phyloP scores from a whole-genome alignment of 2,888 invertebrate genomes.

The Liodrosophila aerea region DNA sequence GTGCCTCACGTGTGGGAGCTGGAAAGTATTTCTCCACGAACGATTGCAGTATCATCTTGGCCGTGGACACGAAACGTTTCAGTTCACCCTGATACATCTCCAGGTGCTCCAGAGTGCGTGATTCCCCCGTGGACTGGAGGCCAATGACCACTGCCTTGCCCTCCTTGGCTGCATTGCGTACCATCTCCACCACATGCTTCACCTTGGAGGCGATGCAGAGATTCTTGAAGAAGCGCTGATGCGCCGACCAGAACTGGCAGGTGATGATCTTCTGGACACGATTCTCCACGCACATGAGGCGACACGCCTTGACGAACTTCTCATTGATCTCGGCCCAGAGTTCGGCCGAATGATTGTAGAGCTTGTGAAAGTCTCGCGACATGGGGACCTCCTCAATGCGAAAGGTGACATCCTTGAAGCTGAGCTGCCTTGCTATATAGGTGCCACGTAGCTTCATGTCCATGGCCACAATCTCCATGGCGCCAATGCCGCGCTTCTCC shows the following conservation, averaged over 20 bases:
- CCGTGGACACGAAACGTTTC: slow-evolving; percentile 97
- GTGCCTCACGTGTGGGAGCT: slow-evolving; percentile 93
- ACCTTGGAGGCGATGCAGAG: slow-evolving; percentile 99
- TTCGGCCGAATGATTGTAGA: slow-evolving; percentile 96
- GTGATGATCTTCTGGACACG: slow-evolving; percentile 98
- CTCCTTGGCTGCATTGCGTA: slow-evolving; percentile 92
- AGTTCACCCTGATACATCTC: slow-evolving; percentile 98
- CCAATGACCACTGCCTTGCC: slow-evolving; percentile 99
- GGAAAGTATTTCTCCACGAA: slow-evolving; percentile 99
- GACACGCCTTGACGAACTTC: slow-evolving; percentile 96
- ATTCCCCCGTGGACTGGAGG: slow-evolving; percentile 99
- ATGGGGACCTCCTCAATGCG: slow-evolving; percentile 98
- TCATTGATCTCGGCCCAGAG: slow-evolving; percentile 98
- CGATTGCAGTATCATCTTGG: slow-evolving; percentile 94
- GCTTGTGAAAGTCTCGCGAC: slow-evolving; percentile 90
- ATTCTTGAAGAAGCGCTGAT: slow-evolving; percentile 99
- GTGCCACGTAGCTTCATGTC: slow-evolving; percentile 99
- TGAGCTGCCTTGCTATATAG: slow-evolving; percentile 99
- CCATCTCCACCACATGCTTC: slow-evolving; percentile 89
- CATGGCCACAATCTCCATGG: slow-evolving; percentile 99
- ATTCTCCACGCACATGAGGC: slow-evolving; percentile 95
- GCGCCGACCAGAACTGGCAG: slow-evolving; percentile 99
- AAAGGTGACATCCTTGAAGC: slow-evolving; percentile 98
- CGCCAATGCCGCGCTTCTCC: slow-evolving; percentile 98
- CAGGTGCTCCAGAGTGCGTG: slow-evolving; percentile 96